phyloP scores from a whole-genome alignment of 2,113 vertebrate genomes.

The Grallaria varia region DNA sequence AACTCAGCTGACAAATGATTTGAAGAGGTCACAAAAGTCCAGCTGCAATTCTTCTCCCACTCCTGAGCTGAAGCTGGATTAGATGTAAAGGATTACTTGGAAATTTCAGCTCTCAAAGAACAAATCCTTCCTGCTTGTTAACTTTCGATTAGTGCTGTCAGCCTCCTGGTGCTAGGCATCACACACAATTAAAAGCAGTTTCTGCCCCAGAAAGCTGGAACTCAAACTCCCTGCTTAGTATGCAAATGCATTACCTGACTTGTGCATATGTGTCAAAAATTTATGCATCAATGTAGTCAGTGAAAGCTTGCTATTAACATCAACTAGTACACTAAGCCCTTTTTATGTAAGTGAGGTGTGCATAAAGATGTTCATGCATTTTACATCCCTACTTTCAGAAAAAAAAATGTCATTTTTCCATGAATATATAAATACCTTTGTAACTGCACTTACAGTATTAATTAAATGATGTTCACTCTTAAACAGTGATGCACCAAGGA shows the following conservation, averaged over 20 bases:
- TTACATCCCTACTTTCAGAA: background rate
- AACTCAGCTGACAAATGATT: background rate
- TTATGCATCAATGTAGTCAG: background rate
- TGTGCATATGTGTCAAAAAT: constrained; percentile 41
- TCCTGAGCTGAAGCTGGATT: constrained; percentile 11
- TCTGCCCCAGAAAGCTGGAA: constrained; percentile 28
- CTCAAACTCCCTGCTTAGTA: constrained; percentile 6
- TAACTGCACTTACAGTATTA: background rate
- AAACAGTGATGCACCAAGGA: background rate
- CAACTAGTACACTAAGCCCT: background rate
- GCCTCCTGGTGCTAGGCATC: background rate
- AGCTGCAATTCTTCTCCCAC: background rate
- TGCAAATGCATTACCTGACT: constrained; percentile 47
- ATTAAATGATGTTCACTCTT: constrained; percentile 7
- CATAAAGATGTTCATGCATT: constrained; percentile 41
- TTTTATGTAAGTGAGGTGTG: constrained; percentile 5
- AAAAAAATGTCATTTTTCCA: background rate
- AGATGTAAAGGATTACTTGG: constrained; percentile 35
- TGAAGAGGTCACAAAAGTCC: background rate
- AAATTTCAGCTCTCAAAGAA: constrained; percentile 52
- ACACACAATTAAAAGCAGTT: background rate
- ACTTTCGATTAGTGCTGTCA: constrained; percentile 42
- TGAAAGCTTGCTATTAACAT: constrained; percentile 28
- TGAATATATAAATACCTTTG: constrained; percentile 17
- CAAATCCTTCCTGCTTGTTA: constrained; percentile 43